These are phyloP conservation scores for Tetraneura akinire DNA, from an alignment of 1,140 invertebrate genomes.

Conservation along the genomic window DNA sequence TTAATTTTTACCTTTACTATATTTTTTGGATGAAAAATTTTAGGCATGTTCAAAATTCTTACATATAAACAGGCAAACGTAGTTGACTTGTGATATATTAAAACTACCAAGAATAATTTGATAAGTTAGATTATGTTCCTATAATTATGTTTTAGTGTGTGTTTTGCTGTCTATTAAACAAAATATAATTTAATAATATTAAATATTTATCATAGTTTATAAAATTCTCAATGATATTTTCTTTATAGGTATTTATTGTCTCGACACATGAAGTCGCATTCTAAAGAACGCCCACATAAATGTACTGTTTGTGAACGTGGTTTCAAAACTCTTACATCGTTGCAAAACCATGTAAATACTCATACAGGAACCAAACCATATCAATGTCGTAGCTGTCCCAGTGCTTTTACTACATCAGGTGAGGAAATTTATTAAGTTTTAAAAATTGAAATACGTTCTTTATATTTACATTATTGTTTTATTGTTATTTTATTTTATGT, in stretches of 20 bases:
- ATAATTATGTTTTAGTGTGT: no score
- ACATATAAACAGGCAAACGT: no score
- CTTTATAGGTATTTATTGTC: constrained; percentile 77
- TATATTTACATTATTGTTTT: background rate
- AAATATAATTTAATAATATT: background rate
- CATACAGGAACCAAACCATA: constrained; percentile 95
- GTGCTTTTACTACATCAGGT: constrained; percentile 92
- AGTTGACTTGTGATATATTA: no score
- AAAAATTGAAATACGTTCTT: background rate
- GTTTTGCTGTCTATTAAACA: background rate
- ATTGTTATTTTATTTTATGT: background rate
- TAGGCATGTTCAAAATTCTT: no score
- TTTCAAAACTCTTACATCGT: constrained; percentile 90
- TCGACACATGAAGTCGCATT: constrained; percentile 94
- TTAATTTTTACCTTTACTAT: background rate
- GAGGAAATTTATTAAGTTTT: constrained; percentile 52
- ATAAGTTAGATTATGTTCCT: no score
- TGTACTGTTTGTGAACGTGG: constrained; percentile 92
- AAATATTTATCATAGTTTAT: background rate
- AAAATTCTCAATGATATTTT: background rate
- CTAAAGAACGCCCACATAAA: constrained; percentile 91
- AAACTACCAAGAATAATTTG: no score
- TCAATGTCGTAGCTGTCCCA: constrained; percentile 89
- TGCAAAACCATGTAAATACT: constrained; percentile 95
- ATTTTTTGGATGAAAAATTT: no score